Evolutionary conservation across 2,113 vertebrate genomes (phyloP).

Genomic region (Thalassarche chlororhynchos): DNA sequence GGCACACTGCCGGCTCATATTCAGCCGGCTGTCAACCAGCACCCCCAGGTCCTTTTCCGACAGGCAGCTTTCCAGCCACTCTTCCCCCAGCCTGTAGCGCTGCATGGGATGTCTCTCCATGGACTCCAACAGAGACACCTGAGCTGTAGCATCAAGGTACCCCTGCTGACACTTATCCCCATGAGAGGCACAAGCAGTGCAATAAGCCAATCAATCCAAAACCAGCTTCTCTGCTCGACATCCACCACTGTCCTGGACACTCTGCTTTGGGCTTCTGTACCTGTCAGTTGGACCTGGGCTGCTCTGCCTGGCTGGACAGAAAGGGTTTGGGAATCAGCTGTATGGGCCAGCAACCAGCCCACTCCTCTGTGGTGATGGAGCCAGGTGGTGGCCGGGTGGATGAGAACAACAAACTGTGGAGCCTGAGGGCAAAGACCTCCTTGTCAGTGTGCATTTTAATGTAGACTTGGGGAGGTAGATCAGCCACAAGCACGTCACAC

Average conservation of each 20-base stretch:
- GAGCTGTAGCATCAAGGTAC: not conserved
- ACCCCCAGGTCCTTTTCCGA: too few species aligned
- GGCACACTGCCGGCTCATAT: too few species aligned
- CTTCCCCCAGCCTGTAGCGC: too few species aligned
- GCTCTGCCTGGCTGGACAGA: not conserved
- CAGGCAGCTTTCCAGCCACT: too few species aligned
- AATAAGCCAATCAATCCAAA: not conserved
- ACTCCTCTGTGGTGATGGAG: not conserved
- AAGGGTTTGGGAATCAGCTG: not conserved
- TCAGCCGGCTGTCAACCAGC: too few species aligned
- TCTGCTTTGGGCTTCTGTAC: not conserved
- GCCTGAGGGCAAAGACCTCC: not conserved
- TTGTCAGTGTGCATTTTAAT: not conserved
- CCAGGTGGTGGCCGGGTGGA: not conserved
- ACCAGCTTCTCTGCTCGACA: not conserved
- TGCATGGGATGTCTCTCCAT: not conserved
- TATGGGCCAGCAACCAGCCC: not conserved
- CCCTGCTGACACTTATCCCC: not conserved
- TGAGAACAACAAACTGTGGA: not conserved
- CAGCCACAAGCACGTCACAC: not conserved
- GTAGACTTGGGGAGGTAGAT: not conserved
- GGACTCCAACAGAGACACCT: not conserved
- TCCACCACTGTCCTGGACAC: not conserved
- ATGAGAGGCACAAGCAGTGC: not conserved
- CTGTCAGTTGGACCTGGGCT: not conserved